A percentile compares a stretch with the other conserved stretches of the same genome.
Evolutionary conservation across 2,113 vertebrate genomes (phyloP).

Genomic region (Corynorhinus townsendii): DNA sequence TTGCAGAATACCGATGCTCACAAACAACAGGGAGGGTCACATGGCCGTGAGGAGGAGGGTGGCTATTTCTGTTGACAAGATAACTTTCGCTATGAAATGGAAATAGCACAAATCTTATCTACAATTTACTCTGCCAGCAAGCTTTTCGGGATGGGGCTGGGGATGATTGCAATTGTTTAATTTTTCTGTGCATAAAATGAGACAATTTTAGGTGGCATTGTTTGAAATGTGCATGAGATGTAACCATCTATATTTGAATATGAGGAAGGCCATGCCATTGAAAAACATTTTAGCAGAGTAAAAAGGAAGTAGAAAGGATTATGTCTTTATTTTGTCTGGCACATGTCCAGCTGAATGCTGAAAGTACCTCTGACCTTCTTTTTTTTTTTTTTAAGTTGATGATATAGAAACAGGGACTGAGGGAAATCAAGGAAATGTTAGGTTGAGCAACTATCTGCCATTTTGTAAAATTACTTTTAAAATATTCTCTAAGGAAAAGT

Average conservation of each 20-base stretch:
- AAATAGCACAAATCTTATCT: not conserved
- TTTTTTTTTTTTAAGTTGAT: not conserved
- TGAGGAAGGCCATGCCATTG: not conserved
- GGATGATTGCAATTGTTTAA: not conserved
- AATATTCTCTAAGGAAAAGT: not conserved
- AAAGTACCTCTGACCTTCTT: not conserved
- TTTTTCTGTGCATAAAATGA: not conserved
- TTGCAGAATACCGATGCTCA: not conserved
- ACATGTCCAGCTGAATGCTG: not conserved
- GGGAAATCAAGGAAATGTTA: not conserved
- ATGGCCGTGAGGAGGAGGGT: not conserved
- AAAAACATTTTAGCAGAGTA: not conserved
- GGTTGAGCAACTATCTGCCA: not conserved
- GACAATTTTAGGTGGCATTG: not conserved
- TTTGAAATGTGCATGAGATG: not conserved
- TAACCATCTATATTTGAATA: not conserved
- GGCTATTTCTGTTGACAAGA: conserved; percentile 15
- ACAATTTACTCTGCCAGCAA: not conserved
- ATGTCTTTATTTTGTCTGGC: not conserved
- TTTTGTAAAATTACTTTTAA: not conserved
- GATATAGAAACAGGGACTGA: not conserved
- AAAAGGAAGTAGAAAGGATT: not conserved
- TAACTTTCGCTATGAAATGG: not conserved
- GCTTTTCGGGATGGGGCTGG: not conserved
- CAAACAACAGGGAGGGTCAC: not conserved